A percentile compares a stretch with the other conserved stretches of the same genome.
Conservation (phyloP, 2,113 vertebrate species). For the Ammospiza caudacuta region DNA sequence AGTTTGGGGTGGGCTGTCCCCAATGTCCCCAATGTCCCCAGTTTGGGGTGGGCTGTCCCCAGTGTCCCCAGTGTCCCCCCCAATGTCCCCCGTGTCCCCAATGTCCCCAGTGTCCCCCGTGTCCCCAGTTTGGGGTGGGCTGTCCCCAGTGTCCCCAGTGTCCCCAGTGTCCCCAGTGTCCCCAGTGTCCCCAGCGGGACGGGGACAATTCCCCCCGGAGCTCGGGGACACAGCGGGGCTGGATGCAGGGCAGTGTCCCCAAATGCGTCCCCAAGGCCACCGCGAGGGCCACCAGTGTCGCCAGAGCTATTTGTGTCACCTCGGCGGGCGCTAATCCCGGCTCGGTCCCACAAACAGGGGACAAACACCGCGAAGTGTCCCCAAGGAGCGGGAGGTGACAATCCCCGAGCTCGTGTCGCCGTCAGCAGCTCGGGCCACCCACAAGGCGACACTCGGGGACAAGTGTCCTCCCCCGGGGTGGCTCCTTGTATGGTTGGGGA, state of each 20-base stretch:
- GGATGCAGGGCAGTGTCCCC: background rate
- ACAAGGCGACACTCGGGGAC: background rate
- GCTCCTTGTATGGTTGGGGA: conserved; percentile 34
- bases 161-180: background rate
- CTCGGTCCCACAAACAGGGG: background rate
- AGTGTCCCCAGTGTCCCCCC: too few species aligned
- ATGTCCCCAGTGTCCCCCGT: too few species aligned
- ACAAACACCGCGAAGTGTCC: background rate
- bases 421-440: background rate
- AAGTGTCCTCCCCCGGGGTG: background rate
- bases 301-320: background rate
- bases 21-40: too few species aligned
- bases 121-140: too few species aligned
- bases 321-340: background rate
- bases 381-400: background rate
- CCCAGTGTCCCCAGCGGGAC: background rate
- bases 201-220: background rate
- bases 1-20: too few species aligned
- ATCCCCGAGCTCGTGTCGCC: accelerated
- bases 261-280: background rate
- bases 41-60: too few species aligned
- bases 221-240: background rate
- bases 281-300: too few species aligned
- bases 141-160: background rate
- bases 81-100: too few species aligned